A percentile compares a stretch with the other conserved stretches of the same genome.
Evolutionary conservation across 2,888 invertebrate species (phyloP).

Genomic region (Caenorhabditis becei): DNA sequence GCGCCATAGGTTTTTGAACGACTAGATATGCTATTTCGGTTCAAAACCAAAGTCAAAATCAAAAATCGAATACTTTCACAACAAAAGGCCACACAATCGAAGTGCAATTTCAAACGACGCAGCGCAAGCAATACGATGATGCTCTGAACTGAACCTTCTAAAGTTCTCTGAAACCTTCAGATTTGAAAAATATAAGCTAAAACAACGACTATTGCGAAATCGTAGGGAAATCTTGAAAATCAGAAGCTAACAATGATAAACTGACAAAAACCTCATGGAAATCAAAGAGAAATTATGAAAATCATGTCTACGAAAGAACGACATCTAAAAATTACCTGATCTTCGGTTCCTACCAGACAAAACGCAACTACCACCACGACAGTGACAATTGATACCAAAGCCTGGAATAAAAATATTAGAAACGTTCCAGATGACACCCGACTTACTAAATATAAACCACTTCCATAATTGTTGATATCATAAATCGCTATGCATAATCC

Average conservation of each 20-base stretch:
- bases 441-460: constrained; percentile 76
- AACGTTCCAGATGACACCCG: background rate
- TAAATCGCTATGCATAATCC: constrained; percentile 75
- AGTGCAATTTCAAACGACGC: constrained; percentile 52
- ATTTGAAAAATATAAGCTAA: background rate
- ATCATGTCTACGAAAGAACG: background rate
- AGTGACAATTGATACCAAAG: constrained; percentile 74
- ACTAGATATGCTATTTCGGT: background rate
- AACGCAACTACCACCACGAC: constrained; percentile 76
- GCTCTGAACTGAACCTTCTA: constrained; percentile 1
- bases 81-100: constrained; percentile 46
- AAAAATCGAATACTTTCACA: constrained; percentile 23
- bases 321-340: constrained; percentile 66
- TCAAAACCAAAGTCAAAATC: constrained; percentile 9
- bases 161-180: background rate
- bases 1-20: background rate
- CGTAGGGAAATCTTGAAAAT: constrained; percentile 3
- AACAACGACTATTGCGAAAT: background rate
- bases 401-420: constrained; percentile 53
- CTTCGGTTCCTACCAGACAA: constrained; percentile 78
- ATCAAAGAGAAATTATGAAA: background rate
- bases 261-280: background rate
- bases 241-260: constrained; percentile 1
- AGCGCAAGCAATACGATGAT: constrained; percentile 58
- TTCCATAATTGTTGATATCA: constrained; percentile 77